These are phyloP conservation scores for Lasioglossum leucozonium DNA, from an alignment of 2,888 invertebrate species.

Conservation along the genomic window DNA sequence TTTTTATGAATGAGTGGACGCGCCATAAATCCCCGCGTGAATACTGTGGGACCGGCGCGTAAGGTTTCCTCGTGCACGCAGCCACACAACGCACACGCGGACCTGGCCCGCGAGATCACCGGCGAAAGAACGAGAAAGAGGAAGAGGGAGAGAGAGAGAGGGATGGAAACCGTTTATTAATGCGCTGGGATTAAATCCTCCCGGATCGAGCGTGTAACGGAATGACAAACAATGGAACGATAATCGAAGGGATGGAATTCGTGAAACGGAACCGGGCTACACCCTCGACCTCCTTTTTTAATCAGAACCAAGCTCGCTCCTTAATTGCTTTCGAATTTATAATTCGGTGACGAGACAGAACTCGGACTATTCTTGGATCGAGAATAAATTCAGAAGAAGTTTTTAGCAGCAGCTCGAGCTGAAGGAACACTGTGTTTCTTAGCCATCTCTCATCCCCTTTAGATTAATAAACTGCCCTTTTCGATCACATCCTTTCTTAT, in stretches of 20 bases:
- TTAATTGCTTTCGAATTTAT: slow-evolving; percentile 36
- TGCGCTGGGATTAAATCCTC: slow-evolving; percentile 61
- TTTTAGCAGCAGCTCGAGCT: not conserved
- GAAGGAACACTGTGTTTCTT: not conserved
- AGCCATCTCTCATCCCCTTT: not conserved
- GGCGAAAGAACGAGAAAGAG: slow-evolving; percentile 1
- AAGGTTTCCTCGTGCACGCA: slow-evolving; percentile 52
- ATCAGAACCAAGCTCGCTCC: slow-evolving; percentile 12
- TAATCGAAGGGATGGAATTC: slow-evolving; percentile 53
- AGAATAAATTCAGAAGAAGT: not conserved
- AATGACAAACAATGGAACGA: slow-evolving; percentile 60
- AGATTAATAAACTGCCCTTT: not conserved
- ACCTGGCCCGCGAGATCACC: slow-evolving; percentile 31
- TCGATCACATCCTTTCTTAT: too few species aligned
- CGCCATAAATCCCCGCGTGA: slow-evolving; percentile 81
- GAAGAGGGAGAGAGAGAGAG: slow-evolving; percentile 14
- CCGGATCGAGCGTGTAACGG: slow-evolving; percentile 53
- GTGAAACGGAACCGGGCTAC: slow-evolving; percentile 45
- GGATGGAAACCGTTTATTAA: slow-evolving; percentile 56
- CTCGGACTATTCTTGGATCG: not conserved
- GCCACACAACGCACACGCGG: slow-evolving; percentile 41
- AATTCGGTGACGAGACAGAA: slow-evolving; percentile 1
- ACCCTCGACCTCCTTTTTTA: slow-evolving; percentile 22
- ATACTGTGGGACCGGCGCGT: slow-evolving; percentile 74
- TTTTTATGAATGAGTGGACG: slow-evolving; percentile 84